Conservation (phyloP, 2,888 invertebrate species). For the Pherbina coryleti region DNA sequence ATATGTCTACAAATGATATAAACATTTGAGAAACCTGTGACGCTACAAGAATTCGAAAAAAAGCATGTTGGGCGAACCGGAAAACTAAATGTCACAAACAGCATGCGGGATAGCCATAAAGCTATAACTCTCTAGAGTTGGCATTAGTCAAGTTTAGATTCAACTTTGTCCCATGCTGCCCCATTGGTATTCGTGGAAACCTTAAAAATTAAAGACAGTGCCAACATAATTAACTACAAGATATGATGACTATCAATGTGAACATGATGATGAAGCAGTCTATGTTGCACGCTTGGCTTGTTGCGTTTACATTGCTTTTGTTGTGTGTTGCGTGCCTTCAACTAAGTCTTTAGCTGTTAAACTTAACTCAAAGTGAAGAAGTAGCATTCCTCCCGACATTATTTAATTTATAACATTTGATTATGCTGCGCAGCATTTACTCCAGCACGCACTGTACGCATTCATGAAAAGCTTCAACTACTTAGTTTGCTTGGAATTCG, state of each 20-base stretch:
- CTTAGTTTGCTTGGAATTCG: neutral
- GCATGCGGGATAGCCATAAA: too few relatives aligned
- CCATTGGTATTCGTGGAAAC: too few relatives aligned
- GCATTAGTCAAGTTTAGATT: too few relatives aligned
- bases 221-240: constrained; percentile 5
- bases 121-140: too few relatives aligned
- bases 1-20: neutral
- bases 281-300: neutral
- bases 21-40: too few relatives aligned
- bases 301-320: neutral
- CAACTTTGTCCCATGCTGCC: too few relatives aligned
- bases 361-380: too few relatives aligned
- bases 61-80: too few relatives aligned
- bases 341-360: neutral
- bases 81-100: too few relatives aligned
- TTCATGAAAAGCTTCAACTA: neutral
- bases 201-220: neutral
- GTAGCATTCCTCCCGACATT: neutral
- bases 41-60: too few relatives aligned
- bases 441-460: neutral
- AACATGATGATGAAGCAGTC: neutral
- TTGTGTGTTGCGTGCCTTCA: neutral
- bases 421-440: neutral
- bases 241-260: neutral
- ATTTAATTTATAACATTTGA: too few relatives aligned